phyloP scores from a whole-genome alignment of 2,113 vertebrate species.

The Saccopteryx leptura region DNA sequence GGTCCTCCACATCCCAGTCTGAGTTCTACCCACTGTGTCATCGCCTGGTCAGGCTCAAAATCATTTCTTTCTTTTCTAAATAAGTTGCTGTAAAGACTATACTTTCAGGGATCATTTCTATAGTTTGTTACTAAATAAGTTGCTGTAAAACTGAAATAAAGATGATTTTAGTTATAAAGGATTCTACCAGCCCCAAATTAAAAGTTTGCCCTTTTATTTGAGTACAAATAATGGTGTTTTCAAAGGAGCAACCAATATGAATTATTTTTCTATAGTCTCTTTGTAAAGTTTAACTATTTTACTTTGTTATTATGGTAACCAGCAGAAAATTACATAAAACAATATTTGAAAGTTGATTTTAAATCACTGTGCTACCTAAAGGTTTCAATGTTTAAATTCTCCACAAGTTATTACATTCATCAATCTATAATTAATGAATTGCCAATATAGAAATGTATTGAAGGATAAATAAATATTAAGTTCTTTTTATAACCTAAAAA shows the following conservation, averaged over 20 bases:
- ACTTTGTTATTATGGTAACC: neutral
- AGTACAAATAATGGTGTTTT: neutral
- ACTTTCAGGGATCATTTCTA: too few relatives aligned
- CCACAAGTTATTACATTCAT: neutral
- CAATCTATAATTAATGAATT: neutral
- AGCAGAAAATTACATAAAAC: slow-evolving; percentile 17
- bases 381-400: neutral
- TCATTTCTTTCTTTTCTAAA: neutral
- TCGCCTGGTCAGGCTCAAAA: neutral
- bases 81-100: neutral
- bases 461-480: neutral
- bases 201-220: neutral
- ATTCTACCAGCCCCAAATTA: neutral
- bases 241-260: neutral
- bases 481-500: neutral
- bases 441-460: neutral
- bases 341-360: slow-evolving; percentile 4
- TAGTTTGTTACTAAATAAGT: neutral
- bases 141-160: neutral
- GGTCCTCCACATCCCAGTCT: too few relatives aligned
- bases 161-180: neutral
- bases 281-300: neutral
- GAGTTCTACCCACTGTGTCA: too few relatives aligned
- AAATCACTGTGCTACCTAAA: neutral
- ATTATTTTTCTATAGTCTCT: neutral